Base-by-base conservation (phyloP, 1,140 invertebrate genomes). In the Chymomyza costata region DNA sequence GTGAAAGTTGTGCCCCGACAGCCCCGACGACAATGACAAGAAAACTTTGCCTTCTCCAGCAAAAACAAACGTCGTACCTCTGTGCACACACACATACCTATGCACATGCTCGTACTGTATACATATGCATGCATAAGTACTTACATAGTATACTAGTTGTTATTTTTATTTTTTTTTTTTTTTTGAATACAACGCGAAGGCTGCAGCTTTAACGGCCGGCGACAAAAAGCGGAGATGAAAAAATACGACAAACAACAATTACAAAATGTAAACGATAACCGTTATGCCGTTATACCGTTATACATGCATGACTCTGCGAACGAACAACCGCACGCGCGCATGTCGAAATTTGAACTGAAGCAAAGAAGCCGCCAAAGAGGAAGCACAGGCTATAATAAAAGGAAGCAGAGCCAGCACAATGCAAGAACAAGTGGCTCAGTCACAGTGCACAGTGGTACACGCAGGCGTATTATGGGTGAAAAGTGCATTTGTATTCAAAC, bases 271-370 rank as follows among this genome's bases (percentile, higher is more conserved):
- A n/a, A n/a, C n/a, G n/a, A 30, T n/a, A 10, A 43, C 25, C 30
- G 31, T 51, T 41, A 25, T 7, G 40, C n/a, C n/a, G n/a, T 50
- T 8, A 11, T 13, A 28, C 15, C 19, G 31, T 43, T 47, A 47
- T 49, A n/a, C n/a, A n/a, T n/a, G n/a, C n/a, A n/a, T n/a, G n/a
- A n/a, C n/a, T 45, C n/a, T 6, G 8, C 37, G 31, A 39, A 45
- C 57, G 39, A 67, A 28, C 25, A 28, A 78, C 67, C 73, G 67
- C 52, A 78, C 73, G 64, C 73, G 73, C 67, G 63, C 59, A 52
- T 52, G 51, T 67, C 64, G 56, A 59, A 61, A 61, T 80, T 73
- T 65, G 73, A 78, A 78, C 73, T 78, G 73, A 51, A 32, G 15
- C 38, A 40, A 44, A 34, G 44, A 67, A 28, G 18, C 32, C 62